phyloP scores from a whole-genome alignment of 2,888 invertebrate species.

The Gnatocerus cornutus region DNA sequence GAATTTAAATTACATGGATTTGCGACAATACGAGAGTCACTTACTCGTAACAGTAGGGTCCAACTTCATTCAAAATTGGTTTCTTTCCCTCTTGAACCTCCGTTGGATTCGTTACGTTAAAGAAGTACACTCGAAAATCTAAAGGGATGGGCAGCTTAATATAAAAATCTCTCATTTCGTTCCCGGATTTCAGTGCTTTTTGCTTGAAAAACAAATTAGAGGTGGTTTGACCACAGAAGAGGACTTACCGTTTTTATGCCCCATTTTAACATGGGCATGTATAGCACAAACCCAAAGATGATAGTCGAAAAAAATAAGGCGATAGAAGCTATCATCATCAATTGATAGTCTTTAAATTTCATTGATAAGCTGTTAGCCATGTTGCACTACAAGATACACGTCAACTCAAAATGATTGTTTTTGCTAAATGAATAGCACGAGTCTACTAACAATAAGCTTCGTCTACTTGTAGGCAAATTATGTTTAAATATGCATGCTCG shows the following conservation, averaged over 20 bases:
- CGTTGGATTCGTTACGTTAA: conserved; percentile 83
- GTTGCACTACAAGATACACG: neutral
- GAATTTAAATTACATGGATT: conserved; percentile 26
- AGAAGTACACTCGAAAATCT: conserved; percentile 83
- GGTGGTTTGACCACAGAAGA: neutral
- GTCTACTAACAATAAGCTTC: neutral
- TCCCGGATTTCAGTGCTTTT: conserved; percentile 32
- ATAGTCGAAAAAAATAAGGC: conserved; percentile 3
- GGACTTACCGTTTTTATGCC: conserved; percentile 20
- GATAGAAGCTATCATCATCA: conserved; percentile 12
- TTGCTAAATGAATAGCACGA: conserved; percentile 4
- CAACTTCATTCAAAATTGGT: conserved; percentile 81
- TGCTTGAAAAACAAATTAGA: conserved; percentile 13
- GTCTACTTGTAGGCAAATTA: conserved; percentile 7
- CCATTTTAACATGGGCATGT: conserved; percentile 18
- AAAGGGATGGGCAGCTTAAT: conserved; percentile 80
- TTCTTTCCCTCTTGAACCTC: conserved; percentile 79
- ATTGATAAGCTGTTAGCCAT: conserved; percentile 7
- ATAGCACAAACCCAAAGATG: conserved; percentile 22
- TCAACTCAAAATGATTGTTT: conserved; percentile 13
- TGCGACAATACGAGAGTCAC: conserved; percentile 59
- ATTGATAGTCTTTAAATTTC: conserved; percentile 29
- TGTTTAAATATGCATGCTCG: conserved; percentile 14
- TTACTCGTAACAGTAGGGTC: conserved; percentile 86
- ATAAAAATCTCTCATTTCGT: conserved; percentile 80